Percentiles rank a stretch among this genome's conserved stretches.
phyloP scores from a whole-genome alignment of 2,113 vertebrate genomes.

The Stictonetta naevosa region DNA sequence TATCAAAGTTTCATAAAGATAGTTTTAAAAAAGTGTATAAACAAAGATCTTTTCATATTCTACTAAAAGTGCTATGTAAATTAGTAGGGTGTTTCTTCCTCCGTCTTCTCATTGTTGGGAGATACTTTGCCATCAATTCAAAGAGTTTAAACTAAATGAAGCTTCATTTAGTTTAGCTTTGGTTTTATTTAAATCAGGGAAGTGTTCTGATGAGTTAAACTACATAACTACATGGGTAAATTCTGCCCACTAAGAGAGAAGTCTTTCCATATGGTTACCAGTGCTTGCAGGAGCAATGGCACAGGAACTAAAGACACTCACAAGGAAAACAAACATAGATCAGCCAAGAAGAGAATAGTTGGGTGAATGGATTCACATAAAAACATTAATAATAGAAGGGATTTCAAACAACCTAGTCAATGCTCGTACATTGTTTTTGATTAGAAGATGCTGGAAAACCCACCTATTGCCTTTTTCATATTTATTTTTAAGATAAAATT shows the following conservation, averaged over 20 bases:
- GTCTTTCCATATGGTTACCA: neutral
- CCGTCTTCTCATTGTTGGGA: neutral
- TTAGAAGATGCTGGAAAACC: neutral
- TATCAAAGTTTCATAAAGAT: neutral
- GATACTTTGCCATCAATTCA: neutral
- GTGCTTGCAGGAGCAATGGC: neutral
- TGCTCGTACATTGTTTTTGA: neutral
- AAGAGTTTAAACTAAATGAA: neutral
- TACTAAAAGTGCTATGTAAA: neutral
- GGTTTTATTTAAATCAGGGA: neutral
- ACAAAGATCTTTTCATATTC: neutral
- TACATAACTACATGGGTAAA: neutral
- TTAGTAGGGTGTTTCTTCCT: neutral
- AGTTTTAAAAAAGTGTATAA: neutral
- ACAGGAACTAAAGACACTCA: neutral
- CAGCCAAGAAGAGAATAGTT: neutral
- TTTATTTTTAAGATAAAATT: neutral
- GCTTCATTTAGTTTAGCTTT: neutral
- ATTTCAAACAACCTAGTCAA: neutral
- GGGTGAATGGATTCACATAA: neutral
- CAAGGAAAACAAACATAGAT: neutral
- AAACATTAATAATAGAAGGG: neutral
- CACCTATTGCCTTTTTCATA: neutral
- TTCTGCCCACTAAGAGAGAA: neutral
- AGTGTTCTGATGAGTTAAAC: neutral